Conservation (phyloP, 2,888 invertebrate species). For the Pedicia rivosa region DNA sequence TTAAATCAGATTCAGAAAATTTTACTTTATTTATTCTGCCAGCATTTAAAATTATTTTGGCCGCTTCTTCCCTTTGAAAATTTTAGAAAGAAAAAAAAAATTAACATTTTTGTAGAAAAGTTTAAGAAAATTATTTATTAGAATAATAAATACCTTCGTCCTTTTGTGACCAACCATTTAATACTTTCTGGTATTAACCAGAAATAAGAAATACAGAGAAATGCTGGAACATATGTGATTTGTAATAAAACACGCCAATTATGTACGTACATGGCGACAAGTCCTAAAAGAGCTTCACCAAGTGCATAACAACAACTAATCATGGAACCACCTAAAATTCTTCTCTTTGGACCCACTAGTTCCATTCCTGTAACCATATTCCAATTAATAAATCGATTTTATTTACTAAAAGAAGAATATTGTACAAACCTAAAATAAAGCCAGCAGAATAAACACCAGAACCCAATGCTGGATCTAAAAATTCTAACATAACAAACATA, state of each 20-base stretch:
- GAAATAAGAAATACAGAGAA: slow-evolving; percentile 30
- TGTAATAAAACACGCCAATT: slow-evolving; percentile 1
- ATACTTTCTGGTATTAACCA: slow-evolving; percentile 56
- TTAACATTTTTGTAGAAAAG: no score
- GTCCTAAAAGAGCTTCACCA: background rate
- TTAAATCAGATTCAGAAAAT: slow-evolving; percentile 13
- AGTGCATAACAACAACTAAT: background rate
- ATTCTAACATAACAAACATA: slow-evolving; percentile 27
- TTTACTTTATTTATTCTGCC: slow-evolving; percentile 37
- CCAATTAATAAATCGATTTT: no score
- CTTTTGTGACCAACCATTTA: slow-evolving; percentile 56
- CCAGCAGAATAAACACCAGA: slow-evolving; percentile 27
- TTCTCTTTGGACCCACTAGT: background rate
- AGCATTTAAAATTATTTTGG: slow-evolving; percentile 37
- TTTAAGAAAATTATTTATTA: no score
- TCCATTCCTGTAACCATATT: slow-evolving; percentile 2
- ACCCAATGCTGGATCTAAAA: slow-evolving; percentile 24
- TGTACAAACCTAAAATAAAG: slow-evolving; percentile 31
- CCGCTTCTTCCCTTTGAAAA: slow-evolving; percentile 34
- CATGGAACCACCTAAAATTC: background rate
- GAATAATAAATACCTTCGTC: no score
- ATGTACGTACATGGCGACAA: background rate
- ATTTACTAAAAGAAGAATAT: no score
- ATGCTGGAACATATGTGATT: background rate
- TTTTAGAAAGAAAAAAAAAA: no score